phyloP scores from a whole-genome alignment of 2,113 vertebrate species.

The Nesogale talazaci region DNA sequence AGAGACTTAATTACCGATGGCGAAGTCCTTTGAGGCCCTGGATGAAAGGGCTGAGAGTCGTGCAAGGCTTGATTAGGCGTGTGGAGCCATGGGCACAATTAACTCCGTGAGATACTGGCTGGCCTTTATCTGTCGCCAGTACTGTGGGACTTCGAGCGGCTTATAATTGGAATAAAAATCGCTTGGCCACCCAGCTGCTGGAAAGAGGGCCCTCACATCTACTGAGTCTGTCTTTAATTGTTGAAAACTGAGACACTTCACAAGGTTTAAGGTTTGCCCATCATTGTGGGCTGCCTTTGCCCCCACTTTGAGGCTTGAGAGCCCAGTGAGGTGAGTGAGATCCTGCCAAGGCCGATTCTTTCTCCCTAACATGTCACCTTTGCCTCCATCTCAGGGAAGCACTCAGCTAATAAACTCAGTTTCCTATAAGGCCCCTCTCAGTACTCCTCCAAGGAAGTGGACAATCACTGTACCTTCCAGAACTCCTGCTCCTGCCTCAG shows the following conservation, averaged over 20 bases:
- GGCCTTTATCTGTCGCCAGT: conserved; percentile 79
- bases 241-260: conserved; percentile 61
- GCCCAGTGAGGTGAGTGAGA: background rate
- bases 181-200: conserved; percentile 75
- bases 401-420: background rate
- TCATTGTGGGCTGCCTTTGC: conserved; percentile 46
- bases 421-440: background rate
- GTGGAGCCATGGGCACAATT: conserved; percentile 71
- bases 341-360: conserved; percentile 28
- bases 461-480: background rate
- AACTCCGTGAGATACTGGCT: conserved; percentile 57
- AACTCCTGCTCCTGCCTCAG: background rate
- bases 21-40: conserved; percentile 59
- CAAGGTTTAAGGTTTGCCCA: conserved; percentile 71
- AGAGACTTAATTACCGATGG: conserved; percentile 68
- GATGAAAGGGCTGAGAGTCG: conserved; percentile 66
- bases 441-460: background rate
- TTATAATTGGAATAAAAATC: conserved; percentile 78
- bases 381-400: background rate
- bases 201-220: conserved; percentile 66
- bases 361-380: background rate
- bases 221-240: conserved; percentile 73
- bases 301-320: background rate
- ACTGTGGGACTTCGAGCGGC: conserved; percentile 62
- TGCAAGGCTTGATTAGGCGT: conserved; percentile 69